Percentiles rank a stretch among this genome's conserved stretches.
These are phyloP conservation scores for Drosophila serrata DNA, from an alignment of 1,140 invertebrate genomes.

Conservation along the genomic window DNA sequence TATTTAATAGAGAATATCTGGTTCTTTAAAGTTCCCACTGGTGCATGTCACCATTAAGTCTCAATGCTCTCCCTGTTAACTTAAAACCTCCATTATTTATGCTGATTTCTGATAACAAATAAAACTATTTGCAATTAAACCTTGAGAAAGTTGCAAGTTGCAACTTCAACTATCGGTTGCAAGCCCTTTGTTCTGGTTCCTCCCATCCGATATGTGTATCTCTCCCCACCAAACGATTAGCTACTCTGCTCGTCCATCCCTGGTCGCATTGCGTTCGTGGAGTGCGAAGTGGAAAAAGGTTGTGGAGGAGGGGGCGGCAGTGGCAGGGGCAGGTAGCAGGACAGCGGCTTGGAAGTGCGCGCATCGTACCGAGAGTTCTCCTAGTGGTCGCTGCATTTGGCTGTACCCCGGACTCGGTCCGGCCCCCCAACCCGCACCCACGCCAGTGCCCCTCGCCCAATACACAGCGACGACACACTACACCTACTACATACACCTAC, in stretches of 20 bases:
- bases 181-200: slow-evolving; percentile 22
- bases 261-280: slow-evolving; percentile 38
- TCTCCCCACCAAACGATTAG: slow-evolving; percentile 22
- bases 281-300: slow-evolving; percentile 6
- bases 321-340: slow-evolving; percentile 36
- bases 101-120: no score
- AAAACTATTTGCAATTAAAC: not conserved
- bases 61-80: not conserved
- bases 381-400: slow-evolving; percentile 40
- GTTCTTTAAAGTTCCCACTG: not conserved
- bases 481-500: slow-evolving; percentile 35
- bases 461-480: slow-evolving; percentile 6
- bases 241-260: slow-evolving; percentile 21
- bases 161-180: slow-evolving; percentile 1
- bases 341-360: slow-evolving; percentile 51
- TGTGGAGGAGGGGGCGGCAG: slow-evolving; percentile 1
- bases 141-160: not conserved
- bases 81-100: not conserved
- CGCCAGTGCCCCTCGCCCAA: slow-evolving; percentile 10
- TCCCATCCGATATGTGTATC: slow-evolving; percentile 11
- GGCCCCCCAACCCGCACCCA: slow-evolving; percentile 20
- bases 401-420: slow-evolving; percentile 36
- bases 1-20: not conserved
- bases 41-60: not conserved
- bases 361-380: slow-evolving; percentile 36